A percentile compares a stretch with the other conserved stretches of the same genome.
These are phyloP conservation scores for Nasonia oneida DNA, from an alignment of 2,888 invertebrate species.

Conservation along the genomic window DNA sequence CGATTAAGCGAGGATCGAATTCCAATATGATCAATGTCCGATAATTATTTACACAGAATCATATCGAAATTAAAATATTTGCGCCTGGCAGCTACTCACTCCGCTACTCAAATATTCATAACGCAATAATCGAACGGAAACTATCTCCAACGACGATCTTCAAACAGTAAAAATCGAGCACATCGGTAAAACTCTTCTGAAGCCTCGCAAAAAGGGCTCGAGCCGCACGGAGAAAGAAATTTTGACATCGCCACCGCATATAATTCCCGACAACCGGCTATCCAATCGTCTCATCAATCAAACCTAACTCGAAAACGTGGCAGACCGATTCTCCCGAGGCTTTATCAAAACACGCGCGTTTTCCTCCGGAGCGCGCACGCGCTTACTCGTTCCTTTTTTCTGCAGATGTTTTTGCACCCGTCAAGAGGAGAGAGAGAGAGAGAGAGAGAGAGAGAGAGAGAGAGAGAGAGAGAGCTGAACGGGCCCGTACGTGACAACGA, in stretches of 20 bases:
- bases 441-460: too few relatives aligned
- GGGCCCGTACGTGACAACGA: slow-evolving; percentile 76
- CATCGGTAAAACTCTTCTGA: too few relatives aligned
- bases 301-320: background rate
- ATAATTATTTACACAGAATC: background rate
- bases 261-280: background rate
- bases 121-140: background rate
- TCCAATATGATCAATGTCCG: slow-evolving; percentile 17
- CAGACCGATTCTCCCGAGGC: slow-evolving; percentile 8
- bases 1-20: background rate
- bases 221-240: background rate
- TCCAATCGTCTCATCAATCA: slow-evolving; percentile 31
- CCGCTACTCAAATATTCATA: background rate
- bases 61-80: background rate
- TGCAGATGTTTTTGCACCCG: slow-evolving; percentile 2
- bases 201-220: background rate
- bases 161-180: background rate
- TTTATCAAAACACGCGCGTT: slow-evolving; percentile 2
- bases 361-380: slow-evolving; percentile 1
- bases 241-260: background rate
- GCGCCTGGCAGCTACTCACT: background rate
- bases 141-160: background rate
- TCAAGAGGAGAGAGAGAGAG: background rate
- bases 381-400: slow-evolving; percentile 5
- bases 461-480: background rate